Evolutionary conservation across 2,888 invertebrate species (phyloP).

Genomic region (Tiliacea aurago): DNA sequence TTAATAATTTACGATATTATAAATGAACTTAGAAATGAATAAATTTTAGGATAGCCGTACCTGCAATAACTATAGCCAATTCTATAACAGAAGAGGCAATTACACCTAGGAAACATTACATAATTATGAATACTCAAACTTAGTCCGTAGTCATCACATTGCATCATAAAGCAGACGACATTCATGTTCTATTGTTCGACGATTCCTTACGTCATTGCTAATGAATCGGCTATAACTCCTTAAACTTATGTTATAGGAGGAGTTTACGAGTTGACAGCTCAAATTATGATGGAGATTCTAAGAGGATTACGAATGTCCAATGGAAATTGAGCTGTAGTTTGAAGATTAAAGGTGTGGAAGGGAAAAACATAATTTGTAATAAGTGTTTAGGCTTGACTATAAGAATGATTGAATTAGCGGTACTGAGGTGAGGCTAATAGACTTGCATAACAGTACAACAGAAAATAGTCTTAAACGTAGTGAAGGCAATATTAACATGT

Average conservation of each 20-base stretch:
- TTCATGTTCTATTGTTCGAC: constrained; percentile 50
- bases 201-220: constrained; percentile 51
- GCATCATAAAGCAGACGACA: constrained; percentile 34
- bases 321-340: constrained; percentile 18
- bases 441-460: constrained; percentile 3
- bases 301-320: not conserved
- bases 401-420: constrained; percentile 10
- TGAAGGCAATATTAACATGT: not conserved
- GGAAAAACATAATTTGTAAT: not conserved
- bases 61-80: not conserved
- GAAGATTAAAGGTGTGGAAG: constrained; percentile 7
- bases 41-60: not conserved
- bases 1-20: not conserved
- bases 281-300: constrained; percentile 16
- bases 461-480: not conserved
- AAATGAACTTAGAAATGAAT: not conserved
- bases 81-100: constrained; percentile 8
- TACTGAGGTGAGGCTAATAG: not conserved
- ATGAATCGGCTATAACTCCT: constrained; percentile 55
- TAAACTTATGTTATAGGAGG: constrained; percentile 25
- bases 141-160: constrained; percentile 30
- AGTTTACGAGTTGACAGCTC: constrained; percentile 48
- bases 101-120: constrained; percentile 20
- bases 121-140: constrained; percentile 15
- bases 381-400: not conserved